Conservation (phyloP, 2,797 vertebrate genomes). For the Peromyscus nudipes region DNA sequence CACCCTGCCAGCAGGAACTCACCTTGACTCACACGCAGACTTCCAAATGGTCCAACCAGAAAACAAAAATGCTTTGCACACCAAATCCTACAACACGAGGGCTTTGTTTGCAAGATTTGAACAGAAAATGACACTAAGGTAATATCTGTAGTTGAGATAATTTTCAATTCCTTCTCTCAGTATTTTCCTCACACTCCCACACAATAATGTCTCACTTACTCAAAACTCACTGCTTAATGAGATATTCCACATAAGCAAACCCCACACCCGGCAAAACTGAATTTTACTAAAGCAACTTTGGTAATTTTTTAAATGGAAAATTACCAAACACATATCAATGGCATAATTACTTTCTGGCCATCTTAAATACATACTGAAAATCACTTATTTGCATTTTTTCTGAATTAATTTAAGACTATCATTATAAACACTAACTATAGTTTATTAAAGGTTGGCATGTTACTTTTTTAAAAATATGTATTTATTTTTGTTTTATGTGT, state of each 20-base stretch:
- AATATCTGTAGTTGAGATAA: constrained; percentile 49
- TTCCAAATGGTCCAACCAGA: constrained; percentile 63
- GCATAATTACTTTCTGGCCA: constrained; percentile 21
- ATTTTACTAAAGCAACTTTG: background rate
- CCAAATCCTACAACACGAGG: constrained; percentile 71
- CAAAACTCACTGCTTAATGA: background rate
- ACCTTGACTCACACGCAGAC: constrained; percentile 75
- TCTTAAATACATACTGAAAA: constrained; percentile 61
- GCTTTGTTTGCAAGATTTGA: constrained; percentile 51
- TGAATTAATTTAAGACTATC: background rate
- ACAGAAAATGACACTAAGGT: constrained; percentile 34
- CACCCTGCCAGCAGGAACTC: constrained; percentile 70
- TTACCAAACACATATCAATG: background rate
- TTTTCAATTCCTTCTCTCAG: constrained; percentile 47
- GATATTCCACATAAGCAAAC: background rate
- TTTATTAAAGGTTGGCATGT: background rate
- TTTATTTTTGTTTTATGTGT: background rate
- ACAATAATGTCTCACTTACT: background rate
- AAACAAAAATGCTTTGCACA: constrained; percentile 72
- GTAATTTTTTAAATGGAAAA: constrained; percentile 44
- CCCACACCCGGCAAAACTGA: background rate
- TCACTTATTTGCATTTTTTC: constrained; percentile 22
- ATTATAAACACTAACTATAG: constrained; percentile 26
- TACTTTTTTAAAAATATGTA: background rate
- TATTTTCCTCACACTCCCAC: constrained; percentile 1